Conservation (phyloP, 2,888 invertebrate species). For the Ferdinandea cuprea region DNA sequence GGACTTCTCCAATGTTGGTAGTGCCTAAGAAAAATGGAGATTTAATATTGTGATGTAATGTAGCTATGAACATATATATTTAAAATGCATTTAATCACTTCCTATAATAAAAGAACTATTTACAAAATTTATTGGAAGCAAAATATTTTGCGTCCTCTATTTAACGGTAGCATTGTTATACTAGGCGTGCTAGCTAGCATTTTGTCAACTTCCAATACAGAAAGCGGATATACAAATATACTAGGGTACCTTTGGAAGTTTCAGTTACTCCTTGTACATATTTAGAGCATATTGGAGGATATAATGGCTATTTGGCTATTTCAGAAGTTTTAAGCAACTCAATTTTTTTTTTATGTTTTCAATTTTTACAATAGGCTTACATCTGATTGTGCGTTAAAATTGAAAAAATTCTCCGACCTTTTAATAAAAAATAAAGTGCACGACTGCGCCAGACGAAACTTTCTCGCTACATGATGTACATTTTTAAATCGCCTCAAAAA, state of each 20-base stretch:
- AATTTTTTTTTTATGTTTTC: constrained; percentile 60
- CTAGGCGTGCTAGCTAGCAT: not conserved
- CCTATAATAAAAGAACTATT: constrained; percentile 51
- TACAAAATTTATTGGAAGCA: constrained; percentile 12
- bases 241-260: constrained; percentile 51
- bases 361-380: constrained; percentile 60
- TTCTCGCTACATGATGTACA: too few relatives aligned
- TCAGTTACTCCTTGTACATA: too few relatives aligned
- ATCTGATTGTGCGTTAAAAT: constrained; percentile 45
- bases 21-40: constrained; percentile 12
- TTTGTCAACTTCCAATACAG: not conserved
- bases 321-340: too few relatives aligned
- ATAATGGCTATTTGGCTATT: too few relatives aligned
- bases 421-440: constrained; percentile 64
- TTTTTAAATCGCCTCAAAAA: too few relatives aligned
- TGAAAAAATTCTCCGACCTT: constrained; percentile 70
- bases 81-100: constrained; percentile 49
- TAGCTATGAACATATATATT: constrained; percentile 15
- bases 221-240: constrained; percentile 23
- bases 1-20: constrained; percentile 14
- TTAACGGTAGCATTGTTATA: constrained; percentile 30
- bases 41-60: not conserved
- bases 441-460: constrained; percentile 14
- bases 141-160: constrained; percentile 28
- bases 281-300: too few relatives aligned